A percentile compares a stretch with the other conserved stretches of the same genome.
Conservation (phyloP, 2,113 vertebrate genomes). For the Aleadryas rufinucha region DNA sequence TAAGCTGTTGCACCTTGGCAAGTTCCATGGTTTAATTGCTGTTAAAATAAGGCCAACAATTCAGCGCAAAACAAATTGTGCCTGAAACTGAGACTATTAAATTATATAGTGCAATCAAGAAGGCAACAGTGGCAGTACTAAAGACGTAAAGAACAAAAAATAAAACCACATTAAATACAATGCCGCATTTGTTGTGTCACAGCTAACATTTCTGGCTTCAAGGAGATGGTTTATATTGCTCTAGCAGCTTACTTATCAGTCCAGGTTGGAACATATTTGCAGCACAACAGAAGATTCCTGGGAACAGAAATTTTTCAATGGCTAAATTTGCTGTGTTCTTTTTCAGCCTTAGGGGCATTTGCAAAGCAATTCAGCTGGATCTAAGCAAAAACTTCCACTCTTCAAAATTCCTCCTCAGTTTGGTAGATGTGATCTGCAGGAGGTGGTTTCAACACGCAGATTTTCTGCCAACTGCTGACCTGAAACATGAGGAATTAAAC, state of each 20-base stretch:
- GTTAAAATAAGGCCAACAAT: constrained; percentile 21
- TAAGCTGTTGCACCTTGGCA: constrained; percentile 7
- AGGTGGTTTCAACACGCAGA: not conserved
- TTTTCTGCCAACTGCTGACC: not conserved
- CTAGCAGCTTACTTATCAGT: not conserved
- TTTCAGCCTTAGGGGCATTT: not conserved
- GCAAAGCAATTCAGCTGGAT: not conserved
- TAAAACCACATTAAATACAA: not conserved
- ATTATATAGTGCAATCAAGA: constrained; percentile 23
- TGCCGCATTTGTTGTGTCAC: not conserved
- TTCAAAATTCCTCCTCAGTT: not conserved
- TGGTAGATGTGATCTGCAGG: not conserved
- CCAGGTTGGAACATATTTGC: not conserved
- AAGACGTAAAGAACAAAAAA: not conserved
- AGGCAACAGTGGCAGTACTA: not conserved
- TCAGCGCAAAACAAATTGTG: constrained; percentile 48
- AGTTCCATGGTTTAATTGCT: not conserved
- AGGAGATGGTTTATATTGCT: not conserved
- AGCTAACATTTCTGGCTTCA: not conserved
- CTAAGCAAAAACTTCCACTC: not conserved
- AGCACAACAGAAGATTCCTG: not conserved
- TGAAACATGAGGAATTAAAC: not conserved
- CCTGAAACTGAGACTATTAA: constrained; percentile 48
- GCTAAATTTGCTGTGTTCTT: not conserved
- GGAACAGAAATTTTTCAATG: not conserved